Percentiles rank a stretch among this genome's conserved stretches.
These are phyloP conservation scores for human DNA, from an alignment of 2,113 vertebrate species.

Conservation along the genomic window DNA sequence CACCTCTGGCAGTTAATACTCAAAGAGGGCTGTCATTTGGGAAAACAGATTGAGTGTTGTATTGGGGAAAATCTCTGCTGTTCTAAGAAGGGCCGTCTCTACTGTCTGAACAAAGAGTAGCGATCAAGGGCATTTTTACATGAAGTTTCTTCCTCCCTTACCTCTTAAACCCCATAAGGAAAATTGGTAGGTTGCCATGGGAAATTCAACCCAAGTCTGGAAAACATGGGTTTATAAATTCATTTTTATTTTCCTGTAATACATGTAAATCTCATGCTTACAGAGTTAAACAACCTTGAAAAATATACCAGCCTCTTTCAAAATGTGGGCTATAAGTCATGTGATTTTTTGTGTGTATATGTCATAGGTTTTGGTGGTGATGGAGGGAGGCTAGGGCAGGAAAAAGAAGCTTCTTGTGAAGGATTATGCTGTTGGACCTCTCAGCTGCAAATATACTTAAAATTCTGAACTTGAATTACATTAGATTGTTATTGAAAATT, in stretches of 20 bases:
- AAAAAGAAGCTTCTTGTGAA: not conserved
- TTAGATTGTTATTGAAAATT: slow-evolving; percentile 51
- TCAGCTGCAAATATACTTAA: slow-evolving; percentile 45
- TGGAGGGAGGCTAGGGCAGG: not conserved
- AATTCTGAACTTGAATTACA: slow-evolving; percentile 55
- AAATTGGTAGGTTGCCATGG: not conserved
- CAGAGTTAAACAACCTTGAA: not conserved
- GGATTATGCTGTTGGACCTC: not conserved
- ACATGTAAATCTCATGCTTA: not conserved
- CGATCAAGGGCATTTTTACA: not conserved
- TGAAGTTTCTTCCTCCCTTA: not conserved
- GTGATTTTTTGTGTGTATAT: not conserved
- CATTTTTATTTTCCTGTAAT: not conserved
- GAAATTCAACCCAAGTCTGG: not conserved
- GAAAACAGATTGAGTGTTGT: not conserved
- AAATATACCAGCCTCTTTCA: not conserved
- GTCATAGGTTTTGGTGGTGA: not conserved
- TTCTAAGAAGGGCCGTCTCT: not conserved
- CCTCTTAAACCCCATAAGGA: not conserved
- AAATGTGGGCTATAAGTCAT: not conserved
- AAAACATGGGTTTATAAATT: not conserved
- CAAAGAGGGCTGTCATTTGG: not conserved
- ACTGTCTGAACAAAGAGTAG: not conserved
- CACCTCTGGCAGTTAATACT: not conserved
- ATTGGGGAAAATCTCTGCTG: not conserved